Base-by-base conservation (phyloP, 2,113 vertebrate species). In the Patagioenas fasciata region DNA sequence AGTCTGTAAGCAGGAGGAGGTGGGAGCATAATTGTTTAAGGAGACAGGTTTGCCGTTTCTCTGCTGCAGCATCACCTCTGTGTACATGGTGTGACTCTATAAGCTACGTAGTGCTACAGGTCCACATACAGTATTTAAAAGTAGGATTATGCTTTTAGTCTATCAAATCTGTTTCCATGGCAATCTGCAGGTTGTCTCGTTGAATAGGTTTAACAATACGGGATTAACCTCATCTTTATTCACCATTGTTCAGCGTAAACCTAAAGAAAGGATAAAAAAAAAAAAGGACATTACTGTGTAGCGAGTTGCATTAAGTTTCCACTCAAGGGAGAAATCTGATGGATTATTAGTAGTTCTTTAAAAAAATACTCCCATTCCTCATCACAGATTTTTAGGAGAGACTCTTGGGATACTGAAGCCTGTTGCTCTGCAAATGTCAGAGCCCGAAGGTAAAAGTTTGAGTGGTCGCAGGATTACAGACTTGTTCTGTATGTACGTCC, bases 191-290 rank as follows among this genome's bases (percentile, higher is more conserved):
- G 95, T 96, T 95, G 85, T 91, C 77, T 96, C 58, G 51, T 64
- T 93, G 88, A 91, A 85, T 87, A 87, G 80, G 31, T 93, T 94
- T 89, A 94, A 93, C 91, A 95, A 82, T 91, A 78, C 5, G 3
- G 80, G 94, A 97, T 97, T 96, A 94, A 91, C 90, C 85, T 97
- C 89, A 95, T 95, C 93, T 96, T 95, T 96, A 93, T 96, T 96
- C 96, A 93, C 85, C 31, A 29, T 29, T 61, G 21, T 77, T 86
- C 79, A 80, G 64, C 0, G 6, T 82, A 87, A 89, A 93, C 85
- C 69, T 79, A 54, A 75, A 81, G 62, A 47, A 40, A 20, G 32
- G 9, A 6, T 4, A 17, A 5, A 6, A 15, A 32, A 58, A 44
- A 58, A 28, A 13, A 42, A 47, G 53, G 31, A 21, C 66, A 36